Evolutionary conservation across 2,888 invertebrate genomes (phyloP).

Genomic region (Polymixis lichenea): DNA sequence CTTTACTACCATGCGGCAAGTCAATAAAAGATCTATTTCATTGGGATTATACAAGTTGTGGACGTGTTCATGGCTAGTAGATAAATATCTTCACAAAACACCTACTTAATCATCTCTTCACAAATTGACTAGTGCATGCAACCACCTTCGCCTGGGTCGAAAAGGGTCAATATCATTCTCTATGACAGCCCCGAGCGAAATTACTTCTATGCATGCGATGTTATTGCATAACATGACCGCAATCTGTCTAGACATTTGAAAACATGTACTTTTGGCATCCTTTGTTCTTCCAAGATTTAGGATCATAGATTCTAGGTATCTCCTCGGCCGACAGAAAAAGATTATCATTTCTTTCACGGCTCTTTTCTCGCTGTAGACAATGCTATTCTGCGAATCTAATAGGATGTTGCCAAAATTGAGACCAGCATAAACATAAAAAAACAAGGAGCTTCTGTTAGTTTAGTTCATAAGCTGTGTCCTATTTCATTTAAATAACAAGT

Average conservation of each 20-base stretch:
- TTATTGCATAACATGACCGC: constrained; percentile 55
- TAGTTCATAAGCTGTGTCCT: not conserved
- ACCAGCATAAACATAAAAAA: not conserved
- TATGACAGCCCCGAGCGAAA: constrained; percentile 54
- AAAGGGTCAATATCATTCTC: constrained; percentile 67
- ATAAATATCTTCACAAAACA: constrained; percentile 2
- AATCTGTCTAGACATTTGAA: constrained; percentile 52
- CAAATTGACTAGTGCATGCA: constrained; percentile 27
- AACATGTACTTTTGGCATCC: constrained; percentile 10
- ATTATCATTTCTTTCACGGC: not conserved
- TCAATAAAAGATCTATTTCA: constrained; percentile 30
- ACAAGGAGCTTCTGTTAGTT: not conserved
- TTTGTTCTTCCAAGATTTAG: constrained; percentile 20
- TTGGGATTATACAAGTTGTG: constrained; percentile 6
- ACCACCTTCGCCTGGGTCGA: constrained; percentile 54
- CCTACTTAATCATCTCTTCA: constrained; percentile 18
- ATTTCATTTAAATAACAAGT: constrained; percentile 17
- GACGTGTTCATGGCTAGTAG: constrained; percentile 1
- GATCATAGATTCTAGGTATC: not conserved
- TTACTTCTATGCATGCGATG: constrained; percentile 62
- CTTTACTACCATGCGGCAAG: constrained; percentile 19
- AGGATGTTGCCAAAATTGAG: not conserved
- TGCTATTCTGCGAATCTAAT: not conserved
- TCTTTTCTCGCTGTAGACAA: not conserved
- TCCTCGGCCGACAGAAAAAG: not conserved